Percentiles rank a stretch among this genome's conserved stretches.
phyloP scores from a whole-genome alignment of 2,797 vertebrate genomes.

The Pantherophis alleghaniensis region DNA sequence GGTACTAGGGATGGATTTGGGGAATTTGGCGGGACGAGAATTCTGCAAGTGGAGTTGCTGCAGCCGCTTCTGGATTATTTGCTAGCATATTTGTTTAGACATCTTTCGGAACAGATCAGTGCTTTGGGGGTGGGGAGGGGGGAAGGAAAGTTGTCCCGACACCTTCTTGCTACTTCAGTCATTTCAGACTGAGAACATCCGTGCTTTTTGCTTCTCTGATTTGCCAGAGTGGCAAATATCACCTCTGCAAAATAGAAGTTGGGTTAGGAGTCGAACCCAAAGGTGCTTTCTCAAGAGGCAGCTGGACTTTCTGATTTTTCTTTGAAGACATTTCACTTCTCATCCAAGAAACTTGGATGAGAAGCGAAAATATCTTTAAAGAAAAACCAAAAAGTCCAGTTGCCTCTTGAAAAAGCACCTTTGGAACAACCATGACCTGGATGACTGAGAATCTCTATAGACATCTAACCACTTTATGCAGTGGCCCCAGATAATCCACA shows the following conservation, averaged over 20 bases:
- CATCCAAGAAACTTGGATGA: too few relatives aligned
- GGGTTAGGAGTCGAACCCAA: background rate
- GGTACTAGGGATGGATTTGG: conserved; percentile 69
- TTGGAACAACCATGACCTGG: background rate
- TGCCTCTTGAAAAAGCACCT: background rate
- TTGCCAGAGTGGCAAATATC: background rate
- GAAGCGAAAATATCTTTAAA: too few relatives aligned
- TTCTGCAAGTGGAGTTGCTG: background rate
- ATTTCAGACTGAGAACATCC: background rate
- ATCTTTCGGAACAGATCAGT: background rate
- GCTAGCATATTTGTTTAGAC: background rate
- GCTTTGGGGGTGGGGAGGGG: background rate
- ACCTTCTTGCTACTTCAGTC: background rate
- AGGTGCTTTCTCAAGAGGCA: too few relatives aligned
- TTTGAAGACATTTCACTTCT: background rate
- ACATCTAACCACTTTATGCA: background rate
- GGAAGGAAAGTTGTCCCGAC: too few relatives aligned
- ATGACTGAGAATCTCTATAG: background rate
- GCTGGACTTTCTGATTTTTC: too few relatives aligned
- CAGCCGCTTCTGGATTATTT: background rate
- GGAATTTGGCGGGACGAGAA: background rate
- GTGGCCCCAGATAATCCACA: background rate
- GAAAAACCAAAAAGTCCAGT: background rate
- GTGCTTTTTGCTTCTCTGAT: background rate
- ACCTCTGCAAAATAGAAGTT: background rate